phyloP scores from a whole-genome alignment of 2,113 vertebrate species.

The Fregetta grallaria region DNA sequence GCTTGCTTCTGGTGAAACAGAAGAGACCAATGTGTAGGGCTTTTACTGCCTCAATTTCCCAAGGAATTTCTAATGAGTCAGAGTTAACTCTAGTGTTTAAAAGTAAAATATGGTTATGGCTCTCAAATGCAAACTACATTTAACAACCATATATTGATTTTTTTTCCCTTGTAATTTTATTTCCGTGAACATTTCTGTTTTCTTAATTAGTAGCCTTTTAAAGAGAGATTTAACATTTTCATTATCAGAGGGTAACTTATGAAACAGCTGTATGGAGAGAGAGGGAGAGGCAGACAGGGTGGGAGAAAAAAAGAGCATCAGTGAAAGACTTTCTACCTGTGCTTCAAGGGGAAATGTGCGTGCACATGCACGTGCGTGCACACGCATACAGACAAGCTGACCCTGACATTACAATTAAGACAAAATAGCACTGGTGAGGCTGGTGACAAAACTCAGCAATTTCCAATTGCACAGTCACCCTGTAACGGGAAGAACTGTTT shows the following conservation, averaged over 20 bases:
- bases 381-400: neutral
- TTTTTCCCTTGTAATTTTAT: conserved; percentile 72
- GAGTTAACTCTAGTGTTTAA: conserved; percentile 67
- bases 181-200: conserved; percentile 78
- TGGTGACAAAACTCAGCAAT: conserved; percentile 75
- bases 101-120: conserved; percentile 78
- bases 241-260: conserved; percentile 61
- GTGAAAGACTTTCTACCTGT: conserved; percentile 3
- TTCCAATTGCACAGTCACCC: conserved; percentile 74
- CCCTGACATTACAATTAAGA: conserved; percentile 59
- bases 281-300: neutral
- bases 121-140: conserved; percentile 75
- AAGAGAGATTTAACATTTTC: conserved; percentile 75
- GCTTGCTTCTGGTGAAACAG: neutral
- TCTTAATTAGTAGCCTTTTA: conserved; percentile 82
- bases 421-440: conserved; percentile 45
- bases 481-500: conserved; percentile 78
- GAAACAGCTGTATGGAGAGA: conserved; percentile 28
- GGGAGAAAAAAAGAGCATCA: neutral
- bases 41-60: conserved; percentile 73
- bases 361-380: neutral
- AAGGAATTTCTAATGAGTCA: conserved; percentile 72
- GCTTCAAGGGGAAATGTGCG: neutral
- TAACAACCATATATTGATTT: conserved; percentile 80
- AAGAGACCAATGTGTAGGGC: conserved; percentile 15